Evolutionary conservation across 2,888 invertebrate species (phyloP).

Genomic region (Acronicta leporina): DNA sequence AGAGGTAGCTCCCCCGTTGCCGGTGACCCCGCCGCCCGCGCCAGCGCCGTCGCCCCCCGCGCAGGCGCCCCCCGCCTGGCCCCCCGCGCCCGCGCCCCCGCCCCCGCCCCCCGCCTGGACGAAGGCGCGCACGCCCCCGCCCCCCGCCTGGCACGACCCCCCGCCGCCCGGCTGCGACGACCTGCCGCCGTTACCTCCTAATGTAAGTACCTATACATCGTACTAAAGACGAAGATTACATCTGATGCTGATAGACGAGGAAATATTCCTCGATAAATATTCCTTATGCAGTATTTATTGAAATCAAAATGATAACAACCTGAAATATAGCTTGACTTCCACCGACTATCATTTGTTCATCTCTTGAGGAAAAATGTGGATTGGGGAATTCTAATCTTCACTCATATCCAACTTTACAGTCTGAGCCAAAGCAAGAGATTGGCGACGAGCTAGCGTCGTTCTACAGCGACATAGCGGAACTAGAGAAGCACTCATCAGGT

Average conservation of each 20-base stretch:
- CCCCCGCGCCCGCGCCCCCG: constrained; percentile 62
- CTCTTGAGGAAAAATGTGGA: too few relatives aligned
- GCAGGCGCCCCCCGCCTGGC: constrained; percentile 53
- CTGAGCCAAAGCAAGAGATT: constrained; percentile 76
- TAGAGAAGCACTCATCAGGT: constrained; percentile 72
- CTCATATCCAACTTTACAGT: constrained; percentile 22
- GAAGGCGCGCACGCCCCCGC: constrained; percentile 70
- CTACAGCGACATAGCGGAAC: constrained; percentile 87
- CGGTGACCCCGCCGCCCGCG: constrained; percentile 7
- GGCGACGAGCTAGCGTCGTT: constrained; percentile 86
- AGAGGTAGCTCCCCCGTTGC: constrained; percentile 27
- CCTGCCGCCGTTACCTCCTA: constrained; percentile 61
- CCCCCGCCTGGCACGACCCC: constrained; percentile 69
- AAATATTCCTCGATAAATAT: too few relatives aligned
- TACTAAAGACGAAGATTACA: not conserved
- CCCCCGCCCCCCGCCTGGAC: constrained; percentile 74
- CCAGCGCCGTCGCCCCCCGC: constrained; percentile 62
- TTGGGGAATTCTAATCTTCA: not conserved
- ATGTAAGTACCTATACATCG: constrained; percentile 7
- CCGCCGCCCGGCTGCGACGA: constrained; percentile 80
- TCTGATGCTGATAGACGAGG: too few relatives aligned
- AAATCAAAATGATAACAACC: too few relatives aligned
- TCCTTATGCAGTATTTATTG: too few relatives aligned
- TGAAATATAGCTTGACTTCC: too few relatives aligned
- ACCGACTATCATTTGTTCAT: too few relatives aligned